A percentile compares a stretch with the other conserved stretches of the same genome.
Conservation (phyloP, 1,140 invertebrate species). For the Phthorimaea operculella region DNA sequence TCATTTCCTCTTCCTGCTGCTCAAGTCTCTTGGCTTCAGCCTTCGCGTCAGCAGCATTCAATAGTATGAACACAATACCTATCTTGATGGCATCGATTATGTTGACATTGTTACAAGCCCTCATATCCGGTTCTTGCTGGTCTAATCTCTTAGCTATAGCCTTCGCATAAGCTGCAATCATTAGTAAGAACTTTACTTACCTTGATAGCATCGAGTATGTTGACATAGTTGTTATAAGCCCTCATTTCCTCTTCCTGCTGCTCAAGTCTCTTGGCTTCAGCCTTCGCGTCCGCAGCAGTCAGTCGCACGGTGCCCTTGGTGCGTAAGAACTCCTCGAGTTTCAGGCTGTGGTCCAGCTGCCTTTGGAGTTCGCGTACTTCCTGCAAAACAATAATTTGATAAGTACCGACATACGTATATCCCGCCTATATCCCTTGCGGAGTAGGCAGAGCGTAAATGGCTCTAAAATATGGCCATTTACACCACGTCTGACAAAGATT, state of each 20-base stretch:
- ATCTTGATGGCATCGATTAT: too few species aligned
- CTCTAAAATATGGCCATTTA: too few species aligned
- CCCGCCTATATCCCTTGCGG: too few species aligned
- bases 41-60: conserved; percentile 80
- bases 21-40: conserved; percentile 74
- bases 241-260: conserved; percentile 75
- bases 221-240: conserved; percentile 76
- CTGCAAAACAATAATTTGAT: conserved; percentile 25
- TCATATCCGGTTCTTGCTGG: too few species aligned
- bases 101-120: too few species aligned
- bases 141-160: too few species aligned
- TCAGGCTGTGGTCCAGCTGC: conserved; percentile 85
- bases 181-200: too few species aligned
- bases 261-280: conserved; percentile 72
- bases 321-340: conserved; percentile 85
- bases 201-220: conserved; percentile 79
- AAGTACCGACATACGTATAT: background rate
- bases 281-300: conserved; percentile 80
- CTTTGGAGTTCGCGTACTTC: conserved; percentile 90
- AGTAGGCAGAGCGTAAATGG: too few species aligned
- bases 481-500: too few species aligned
- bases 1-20: conserved; percentile 74
- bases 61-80: too few species aligned
- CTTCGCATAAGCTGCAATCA: too few species aligned
- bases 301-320: conserved; percentile 86